Evolutionary conservation across 2,113 vertebrate genomes (phyloP).

Genomic region (Abramis brama): DNA sequence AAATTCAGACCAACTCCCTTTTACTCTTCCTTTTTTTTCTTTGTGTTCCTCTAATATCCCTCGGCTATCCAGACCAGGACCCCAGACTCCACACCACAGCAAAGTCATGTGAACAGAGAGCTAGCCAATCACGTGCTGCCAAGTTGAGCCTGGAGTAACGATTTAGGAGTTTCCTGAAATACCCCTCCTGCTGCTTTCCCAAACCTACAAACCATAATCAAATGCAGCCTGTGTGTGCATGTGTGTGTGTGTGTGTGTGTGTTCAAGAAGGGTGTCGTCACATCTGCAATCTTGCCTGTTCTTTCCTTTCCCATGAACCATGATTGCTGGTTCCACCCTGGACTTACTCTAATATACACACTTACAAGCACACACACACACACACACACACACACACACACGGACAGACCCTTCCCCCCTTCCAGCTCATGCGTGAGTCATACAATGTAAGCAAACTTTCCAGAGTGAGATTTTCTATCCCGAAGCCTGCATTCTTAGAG

Average conservation of each 20-base stretch:
- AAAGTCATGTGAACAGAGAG: slow-evolving; percentile 55
- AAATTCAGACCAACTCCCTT: neutral
- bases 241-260: neutral
- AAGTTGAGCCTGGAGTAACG: slow-evolving; percentile 62
- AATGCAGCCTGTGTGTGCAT: neutral
- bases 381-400: slow-evolving; percentile 8
- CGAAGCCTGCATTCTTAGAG: neutral
- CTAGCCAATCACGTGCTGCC: slow-evolving; percentile 69
- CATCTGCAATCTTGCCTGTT: slow-evolving; percentile 45
- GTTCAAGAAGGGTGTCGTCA: slow-evolving; percentile 23
- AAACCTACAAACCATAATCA: slow-evolving; percentile 3
- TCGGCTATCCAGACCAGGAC: slow-evolving; percentile 26
- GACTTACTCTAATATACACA: slow-evolving; percentile 4
- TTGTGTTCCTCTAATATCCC: neutral
- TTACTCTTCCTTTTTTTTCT: neutral
- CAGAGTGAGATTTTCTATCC: slow-evolving; percentile 17
- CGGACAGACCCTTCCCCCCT: neutral
- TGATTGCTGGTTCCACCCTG: neutral
- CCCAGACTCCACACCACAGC: slow-evolving; percentile 49
- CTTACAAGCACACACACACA: slow-evolving; percentile 12
- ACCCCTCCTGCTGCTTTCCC: slow-evolving; percentile 26
- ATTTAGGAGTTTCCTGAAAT: slow-evolving; percentile 55
- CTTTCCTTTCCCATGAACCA: slow-evolving; percentile 35
- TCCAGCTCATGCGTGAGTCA: slow-evolving; percentile 42
- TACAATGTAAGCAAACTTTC: slow-evolving; percentile 33